phyloP scores from a whole-genome alignment of 2,888 invertebrate species.

The Apotomis betuletana region DNA sequence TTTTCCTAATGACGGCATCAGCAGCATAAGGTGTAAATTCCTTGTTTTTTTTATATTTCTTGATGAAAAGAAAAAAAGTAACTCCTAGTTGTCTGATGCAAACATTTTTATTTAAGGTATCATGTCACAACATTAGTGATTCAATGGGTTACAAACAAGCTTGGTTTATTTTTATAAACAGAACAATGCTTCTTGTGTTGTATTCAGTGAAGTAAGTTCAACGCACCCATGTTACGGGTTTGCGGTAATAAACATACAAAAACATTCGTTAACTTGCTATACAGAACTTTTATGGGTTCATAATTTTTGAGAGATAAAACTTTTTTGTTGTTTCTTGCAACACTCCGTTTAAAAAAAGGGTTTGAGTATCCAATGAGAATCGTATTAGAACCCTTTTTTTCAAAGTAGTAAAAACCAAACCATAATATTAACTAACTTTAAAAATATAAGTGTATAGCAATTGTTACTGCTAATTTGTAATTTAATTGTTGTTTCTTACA shows the following conservation, averaged over 20 bases:
- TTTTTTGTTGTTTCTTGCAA: slow-evolving; percentile 16
- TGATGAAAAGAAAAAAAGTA: too few species aligned
- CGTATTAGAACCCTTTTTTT: too few species aligned
- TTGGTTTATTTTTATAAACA: slow-evolving; percentile 4
- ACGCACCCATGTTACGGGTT: slow-evolving; percentile 18
- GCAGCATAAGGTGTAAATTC: too few species aligned
- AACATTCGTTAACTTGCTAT: slow-evolving; percentile 49
- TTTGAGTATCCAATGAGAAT: neutral
- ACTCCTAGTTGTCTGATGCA: too few species aligned
- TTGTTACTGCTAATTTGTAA: too few species aligned
- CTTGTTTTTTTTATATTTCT: too few species aligned
- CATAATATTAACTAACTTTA: too few species aligned
- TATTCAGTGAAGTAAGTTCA: slow-evolving; percentile 22
- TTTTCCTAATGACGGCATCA: too few species aligned
- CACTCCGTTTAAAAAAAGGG: neutral
- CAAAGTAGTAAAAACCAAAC: too few species aligned
- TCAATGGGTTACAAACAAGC: too few species aligned
- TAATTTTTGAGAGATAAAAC: slow-evolving; percentile 39
- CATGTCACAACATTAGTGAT: neutral
- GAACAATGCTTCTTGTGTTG: slow-evolving; percentile 12
- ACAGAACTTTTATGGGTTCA: slow-evolving; percentile 46
- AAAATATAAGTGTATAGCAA: too few species aligned
- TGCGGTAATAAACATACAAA: slow-evolving; percentile 39
- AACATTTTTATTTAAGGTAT: neutral
- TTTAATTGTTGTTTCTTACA: too few species aligned